Conservation (phyloP, 92 coral and sea anemone genomes). For the Pocillopora grandis region DNA sequence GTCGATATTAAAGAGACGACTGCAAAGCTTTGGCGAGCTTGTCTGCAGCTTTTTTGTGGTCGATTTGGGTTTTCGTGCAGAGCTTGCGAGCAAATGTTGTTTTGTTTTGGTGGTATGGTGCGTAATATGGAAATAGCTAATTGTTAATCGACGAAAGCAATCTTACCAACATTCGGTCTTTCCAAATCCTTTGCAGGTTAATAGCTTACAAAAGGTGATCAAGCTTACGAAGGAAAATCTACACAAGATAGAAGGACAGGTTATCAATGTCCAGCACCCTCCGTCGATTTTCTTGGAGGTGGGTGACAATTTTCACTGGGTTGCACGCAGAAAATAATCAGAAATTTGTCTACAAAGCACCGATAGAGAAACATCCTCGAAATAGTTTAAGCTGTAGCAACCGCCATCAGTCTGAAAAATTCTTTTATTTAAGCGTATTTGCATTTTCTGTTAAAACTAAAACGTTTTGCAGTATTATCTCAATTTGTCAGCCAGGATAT, state of each 20-base stretch:
- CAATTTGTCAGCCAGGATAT: slow-evolving; percentile 12
- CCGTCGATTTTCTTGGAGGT: slow-evolving; percentile 99
- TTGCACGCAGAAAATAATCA: slow-evolving; percentile 2
- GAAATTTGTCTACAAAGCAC: neutral
- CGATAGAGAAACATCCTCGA: neutral
- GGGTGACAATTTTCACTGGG: slow-evolving; percentile 27
- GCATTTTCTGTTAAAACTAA: slow-evolving; percentile 1
- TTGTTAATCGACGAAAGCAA: slow-evolving; percentile 29
- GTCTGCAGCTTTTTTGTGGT: slow-evolving; percentile 15
- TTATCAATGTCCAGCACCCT: slow-evolving; percentile 85
- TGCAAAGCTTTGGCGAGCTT: slow-evolving; percentile 30
- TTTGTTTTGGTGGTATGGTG: slow-evolving; percentile 75
- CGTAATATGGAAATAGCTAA: slow-evolving; percentile 28
- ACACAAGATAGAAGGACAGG: slow-evolving; percentile 91
- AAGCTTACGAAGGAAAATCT: slow-evolving; percentile 88
- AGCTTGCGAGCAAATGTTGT: slow-evolving; percentile 59
- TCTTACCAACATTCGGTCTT: slow-evolving; percentile 18
- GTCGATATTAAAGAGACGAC: slow-evolving; percentile 11
- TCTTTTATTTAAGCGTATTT: neutral
- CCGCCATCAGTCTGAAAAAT: neutral
- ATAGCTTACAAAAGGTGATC: slow-evolving; percentile 91
- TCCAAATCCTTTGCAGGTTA: slow-evolving; percentile 74
- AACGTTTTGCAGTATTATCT: slow-evolving; percentile 4
- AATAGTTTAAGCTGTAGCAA: neutral
- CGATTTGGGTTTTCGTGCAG: slow-evolving; percentile 72